Percentiles rank a stretch among this genome's conserved stretches.
Evolutionary conservation across 92 coral and sea anemone species (phyloP).

Genomic region (Micromussa lordhowensis): DNA sequence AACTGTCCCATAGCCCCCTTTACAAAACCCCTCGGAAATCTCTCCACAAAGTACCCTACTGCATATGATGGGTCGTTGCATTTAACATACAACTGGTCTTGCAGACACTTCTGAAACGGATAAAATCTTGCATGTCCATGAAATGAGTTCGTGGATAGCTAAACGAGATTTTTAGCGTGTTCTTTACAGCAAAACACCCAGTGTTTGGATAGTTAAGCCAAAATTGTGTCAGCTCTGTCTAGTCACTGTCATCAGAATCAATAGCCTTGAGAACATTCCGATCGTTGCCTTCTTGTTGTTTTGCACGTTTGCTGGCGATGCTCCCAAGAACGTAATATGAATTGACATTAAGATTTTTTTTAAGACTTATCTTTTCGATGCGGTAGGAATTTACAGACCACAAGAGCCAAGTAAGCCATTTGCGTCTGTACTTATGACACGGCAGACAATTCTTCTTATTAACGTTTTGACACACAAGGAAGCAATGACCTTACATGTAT

Average conservation of each 20-base stretch:
- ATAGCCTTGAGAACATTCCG: background rate
- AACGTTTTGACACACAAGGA: background rate
- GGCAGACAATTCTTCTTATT: background rate
- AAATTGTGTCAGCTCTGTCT: background rate
- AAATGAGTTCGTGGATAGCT: too few relatives aligned
- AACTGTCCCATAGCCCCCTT: background rate
- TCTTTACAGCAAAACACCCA: too few relatives aligned
- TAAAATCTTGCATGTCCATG: too few relatives aligned
- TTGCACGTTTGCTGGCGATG: background rate
- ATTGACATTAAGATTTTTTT: background rate
- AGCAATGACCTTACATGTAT: too few relatives aligned
- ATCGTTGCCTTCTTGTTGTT: background rate
- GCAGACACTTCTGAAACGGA: too few relatives aligned
- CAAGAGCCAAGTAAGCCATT: background rate
- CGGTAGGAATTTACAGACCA: background rate
- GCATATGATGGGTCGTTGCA: too few relatives aligned
- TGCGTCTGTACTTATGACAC: background rate
- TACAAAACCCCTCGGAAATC: background rate
- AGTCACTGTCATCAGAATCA: background rate
- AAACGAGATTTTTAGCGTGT: too few relatives aligned
- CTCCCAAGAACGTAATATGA: background rate
- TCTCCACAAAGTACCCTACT: background rate
- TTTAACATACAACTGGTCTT: too few relatives aligned
- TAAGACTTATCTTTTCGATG: background rate
- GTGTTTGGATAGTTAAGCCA: background rate